Evolutionary conservation across 1,140 invertebrate species (phyloP).

Genomic region (Danaus melanippus): DNA sequence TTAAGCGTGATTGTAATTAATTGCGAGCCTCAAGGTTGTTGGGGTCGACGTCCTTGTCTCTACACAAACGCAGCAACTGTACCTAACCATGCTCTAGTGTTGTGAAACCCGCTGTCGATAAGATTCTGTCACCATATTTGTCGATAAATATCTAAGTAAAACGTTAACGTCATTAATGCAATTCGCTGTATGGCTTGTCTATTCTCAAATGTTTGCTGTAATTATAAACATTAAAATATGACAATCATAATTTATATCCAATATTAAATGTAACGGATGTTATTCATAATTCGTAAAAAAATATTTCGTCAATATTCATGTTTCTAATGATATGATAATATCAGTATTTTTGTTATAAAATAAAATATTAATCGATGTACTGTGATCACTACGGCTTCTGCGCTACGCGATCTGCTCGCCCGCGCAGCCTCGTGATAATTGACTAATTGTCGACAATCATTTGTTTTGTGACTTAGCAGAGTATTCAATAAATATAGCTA

Average conservation of each 20-base stretch:
- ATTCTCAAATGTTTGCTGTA: no score
- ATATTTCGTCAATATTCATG: no score
- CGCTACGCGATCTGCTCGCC: slow-evolving; percentile 27
- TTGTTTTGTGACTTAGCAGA: slow-evolving; percentile 56
- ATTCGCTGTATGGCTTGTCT: no score
- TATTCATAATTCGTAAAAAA: no score
- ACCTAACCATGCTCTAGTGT: slow-evolving; percentile 25
- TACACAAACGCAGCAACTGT: slow-evolving; percentile 32
- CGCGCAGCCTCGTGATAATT: slow-evolving; percentile 40
- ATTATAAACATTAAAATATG: no score
- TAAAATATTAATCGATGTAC: no score
- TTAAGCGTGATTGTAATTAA: slow-evolving; percentile 57
- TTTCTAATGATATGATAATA: no score
- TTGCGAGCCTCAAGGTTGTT: slow-evolving; percentile 53
- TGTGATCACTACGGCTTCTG: slow-evolving; percentile 25
- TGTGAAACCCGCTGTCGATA: slow-evolving; percentile 15
- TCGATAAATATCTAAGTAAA: slow-evolving; percentile 2
- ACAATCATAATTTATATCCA: no score
- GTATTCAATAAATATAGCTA: slow-evolving; percentile 41
- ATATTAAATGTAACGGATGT: no score
- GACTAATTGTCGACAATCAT: slow-evolving; percentile 60
- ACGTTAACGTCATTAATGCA: no score
- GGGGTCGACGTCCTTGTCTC: slow-evolving; percentile 53
- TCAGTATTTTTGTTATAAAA: no score
- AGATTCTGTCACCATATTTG: background rate